Evolutionary conservation across 2,797 vertebrate species (phyloP).

Genomic region (Melanotaenia pygmaea): DNA sequence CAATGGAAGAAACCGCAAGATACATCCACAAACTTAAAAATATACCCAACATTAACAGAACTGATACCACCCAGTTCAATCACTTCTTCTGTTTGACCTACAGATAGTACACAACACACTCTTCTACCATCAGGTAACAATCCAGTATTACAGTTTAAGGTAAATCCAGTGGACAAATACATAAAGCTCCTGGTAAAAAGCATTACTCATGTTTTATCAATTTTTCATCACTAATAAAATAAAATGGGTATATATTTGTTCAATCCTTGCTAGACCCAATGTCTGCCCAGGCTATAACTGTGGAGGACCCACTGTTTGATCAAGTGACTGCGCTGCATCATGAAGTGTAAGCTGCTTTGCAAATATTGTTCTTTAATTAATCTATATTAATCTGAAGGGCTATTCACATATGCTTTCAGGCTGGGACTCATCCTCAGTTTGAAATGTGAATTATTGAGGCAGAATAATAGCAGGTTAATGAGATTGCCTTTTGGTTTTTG

Average conservation of each 20-base stretch:
- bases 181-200: background rate
- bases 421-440: no score
- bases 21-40: background rate
- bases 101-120: constrained; percentile 19
- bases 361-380: background rate
- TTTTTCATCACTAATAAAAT: background rate
- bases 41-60: constrained; percentile 8
- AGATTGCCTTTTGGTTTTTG: background rate
- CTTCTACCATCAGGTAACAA: constrained; percentile 28
- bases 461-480: background rate
- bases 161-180: constrained; percentile 36
- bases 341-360: background rate
- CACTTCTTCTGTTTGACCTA: constrained; percentile 17
- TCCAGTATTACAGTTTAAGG: constrained; percentile 16
- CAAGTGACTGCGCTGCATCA: background rate
- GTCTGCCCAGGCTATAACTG: background rate
- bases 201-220: background rate
- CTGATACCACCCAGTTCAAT: constrained; percentile 25
- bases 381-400: background rate
- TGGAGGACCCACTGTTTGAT: background rate
- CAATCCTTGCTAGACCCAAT: background rate
- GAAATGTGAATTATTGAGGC: background rate
- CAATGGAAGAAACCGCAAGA: constrained; percentile 3
- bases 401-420: background rate
- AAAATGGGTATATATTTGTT: background rate